A percentile compares a stretch with the other conserved stretches of the same genome.
Conservation (phyloP, 2,797 vertebrate genomes). For the Xerus rutilus region DNA sequence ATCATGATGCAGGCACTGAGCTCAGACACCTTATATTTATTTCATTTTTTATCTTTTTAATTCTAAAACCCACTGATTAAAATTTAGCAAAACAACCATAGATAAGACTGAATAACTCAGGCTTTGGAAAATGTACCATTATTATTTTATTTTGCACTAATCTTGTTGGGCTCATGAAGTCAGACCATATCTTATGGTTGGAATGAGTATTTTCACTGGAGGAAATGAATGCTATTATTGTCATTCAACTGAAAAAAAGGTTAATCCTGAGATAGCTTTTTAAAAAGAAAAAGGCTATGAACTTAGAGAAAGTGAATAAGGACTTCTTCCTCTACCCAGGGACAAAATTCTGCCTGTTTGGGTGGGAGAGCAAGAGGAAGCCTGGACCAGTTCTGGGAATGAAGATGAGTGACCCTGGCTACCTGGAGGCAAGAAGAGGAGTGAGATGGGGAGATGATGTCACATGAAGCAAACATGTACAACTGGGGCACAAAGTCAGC, state of each 20-base stretch:
- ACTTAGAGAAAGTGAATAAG: neutral
- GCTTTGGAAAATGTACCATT: neutral
- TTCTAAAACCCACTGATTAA: slow-evolving; percentile 44
- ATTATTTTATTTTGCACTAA: neutral
- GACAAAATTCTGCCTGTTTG: slow-evolving; percentile 7
- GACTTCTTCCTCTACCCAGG: neutral
- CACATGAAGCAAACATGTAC: neutral
- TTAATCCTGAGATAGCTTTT: neutral
- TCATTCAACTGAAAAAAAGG: slow-evolving; percentile 41
- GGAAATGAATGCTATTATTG: slow-evolving; percentile 24
- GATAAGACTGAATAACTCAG: slow-evolving; percentile 55
- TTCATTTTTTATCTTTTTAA: slow-evolving; percentile 69
- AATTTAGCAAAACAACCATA: slow-evolving; percentile 59
- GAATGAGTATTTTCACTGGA: neutral
- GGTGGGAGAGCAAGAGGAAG: neutral
- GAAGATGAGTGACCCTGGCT: neutral
- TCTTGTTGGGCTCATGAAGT: slow-evolving; percentile 7
- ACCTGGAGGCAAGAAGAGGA: neutral
- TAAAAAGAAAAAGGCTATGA: neutral
- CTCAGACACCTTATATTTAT: slow-evolving; percentile 13
- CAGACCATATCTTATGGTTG: neutral
- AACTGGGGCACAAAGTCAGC: neutral
- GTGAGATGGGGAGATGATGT: neutral
- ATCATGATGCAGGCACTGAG: neutral
- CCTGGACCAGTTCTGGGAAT: neutral